phyloP scores from a whole-genome alignment of 2,797 vertebrate species.

The Caiman crocodilus region DNA sequence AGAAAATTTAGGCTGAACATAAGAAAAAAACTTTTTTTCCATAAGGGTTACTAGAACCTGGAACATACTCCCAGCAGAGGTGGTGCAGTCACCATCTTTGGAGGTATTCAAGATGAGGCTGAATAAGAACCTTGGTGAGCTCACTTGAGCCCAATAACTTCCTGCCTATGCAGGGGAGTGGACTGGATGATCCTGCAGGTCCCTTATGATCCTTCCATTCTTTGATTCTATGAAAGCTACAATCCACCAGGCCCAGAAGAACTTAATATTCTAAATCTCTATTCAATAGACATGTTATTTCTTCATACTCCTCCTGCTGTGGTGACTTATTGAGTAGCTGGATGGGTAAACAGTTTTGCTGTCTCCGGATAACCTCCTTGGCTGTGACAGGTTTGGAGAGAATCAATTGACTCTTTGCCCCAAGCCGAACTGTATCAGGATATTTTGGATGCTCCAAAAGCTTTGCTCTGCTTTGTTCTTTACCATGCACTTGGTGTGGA shows the following conservation, averaged over 20 bases:
- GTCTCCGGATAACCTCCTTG: fast-evolving
- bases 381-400: not conserved
- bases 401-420: slow-evolving; percentile 39
- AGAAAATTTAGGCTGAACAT: no score
- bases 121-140: no score
- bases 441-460: not conserved
- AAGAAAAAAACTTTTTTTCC: no score
- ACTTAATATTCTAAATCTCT: slow-evolving; percentile 55
- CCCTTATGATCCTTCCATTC: no score
- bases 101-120: no score
- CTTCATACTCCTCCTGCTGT: not conserved
- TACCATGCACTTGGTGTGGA: not conserved
- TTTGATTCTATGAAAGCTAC: not conserved
- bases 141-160: no score
- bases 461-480: not conserved
- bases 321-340: not conserved
- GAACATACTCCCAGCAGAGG: no score
- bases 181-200: no score
- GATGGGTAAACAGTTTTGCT: not conserved
- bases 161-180: no score
- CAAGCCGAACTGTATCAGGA: not conserved
- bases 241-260: slow-evolving; percentile 44
- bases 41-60: no score
- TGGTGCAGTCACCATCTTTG: no score
- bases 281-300: slow-evolving; percentile 67